Evolutionary conservation across 1,140 invertebrate species (phyloP).

Genomic region (Samia ricini): DNA sequence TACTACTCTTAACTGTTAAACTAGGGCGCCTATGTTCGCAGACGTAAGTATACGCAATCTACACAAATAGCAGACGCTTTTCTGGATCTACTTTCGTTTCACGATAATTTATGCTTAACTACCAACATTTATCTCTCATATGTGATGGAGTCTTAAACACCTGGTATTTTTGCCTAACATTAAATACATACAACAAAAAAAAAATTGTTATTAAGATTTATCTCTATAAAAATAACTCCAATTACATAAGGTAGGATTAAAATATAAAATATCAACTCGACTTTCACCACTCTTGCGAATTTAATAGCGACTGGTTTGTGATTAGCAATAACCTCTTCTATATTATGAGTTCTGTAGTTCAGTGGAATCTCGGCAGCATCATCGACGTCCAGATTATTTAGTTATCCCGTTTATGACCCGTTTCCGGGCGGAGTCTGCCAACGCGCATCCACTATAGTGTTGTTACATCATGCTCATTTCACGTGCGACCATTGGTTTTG

Average conservation of each 20-base stretch:
- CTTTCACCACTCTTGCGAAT: neutral
- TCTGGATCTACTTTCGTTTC: too few relatives aligned
- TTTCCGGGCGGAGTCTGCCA: conserved; percentile 27
- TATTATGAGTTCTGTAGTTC: conserved; percentile 5
- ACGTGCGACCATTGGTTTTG: neutral
- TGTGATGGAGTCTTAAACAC: too few relatives aligned
- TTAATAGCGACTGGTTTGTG: neutral
- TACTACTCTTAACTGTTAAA: too few relatives aligned
- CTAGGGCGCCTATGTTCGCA: too few relatives aligned
- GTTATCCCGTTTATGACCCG: conserved; percentile 36
- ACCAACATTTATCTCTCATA: too few relatives aligned
- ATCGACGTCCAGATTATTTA: conserved; percentile 40
- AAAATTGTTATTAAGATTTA: too few relatives aligned
- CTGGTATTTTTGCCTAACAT: too few relatives aligned
- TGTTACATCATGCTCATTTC: conserved; percentile 22
- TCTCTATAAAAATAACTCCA: too few relatives aligned
- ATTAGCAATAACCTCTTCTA: neutral
- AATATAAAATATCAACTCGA: neutral
- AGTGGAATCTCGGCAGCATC: conserved; percentile 23
- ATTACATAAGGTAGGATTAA: neutral
- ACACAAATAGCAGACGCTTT: too few relatives aligned
- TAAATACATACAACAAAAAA: too few relatives aligned
- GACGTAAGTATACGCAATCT: too few relatives aligned
- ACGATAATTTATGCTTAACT: too few relatives aligned
- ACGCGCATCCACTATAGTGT: conserved; percentile 8